Evolutionary conservation across 2,888 invertebrate genomes (phyloP).

Genomic region (Platerodrilus igneus): DNA sequence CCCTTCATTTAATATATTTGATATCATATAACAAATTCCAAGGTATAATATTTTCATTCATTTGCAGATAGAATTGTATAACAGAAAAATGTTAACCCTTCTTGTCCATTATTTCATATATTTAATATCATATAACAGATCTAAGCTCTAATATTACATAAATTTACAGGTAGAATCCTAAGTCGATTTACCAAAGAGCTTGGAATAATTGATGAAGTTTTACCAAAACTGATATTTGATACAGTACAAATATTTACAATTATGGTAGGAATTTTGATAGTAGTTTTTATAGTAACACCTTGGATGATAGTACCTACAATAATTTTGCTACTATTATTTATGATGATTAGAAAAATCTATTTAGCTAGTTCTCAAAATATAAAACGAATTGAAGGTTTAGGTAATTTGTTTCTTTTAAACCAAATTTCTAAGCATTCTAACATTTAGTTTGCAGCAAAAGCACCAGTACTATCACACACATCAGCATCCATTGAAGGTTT

Average conservation of each 20-base stretch:
- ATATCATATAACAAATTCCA: too few species aligned
- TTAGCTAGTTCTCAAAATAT: conserved; percentile 68
- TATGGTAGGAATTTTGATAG: conserved; percentile 64
- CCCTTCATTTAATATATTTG: too few species aligned
- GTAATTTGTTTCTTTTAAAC: conserved; percentile 37
- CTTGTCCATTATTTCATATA: too few species aligned
- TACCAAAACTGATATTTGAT: conserved; percentile 63
- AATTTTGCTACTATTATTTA: conserved; percentile 60
- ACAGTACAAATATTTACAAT: conserved; percentile 64
- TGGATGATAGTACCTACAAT: conserved; percentile 62
- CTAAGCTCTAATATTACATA: too few species aligned
- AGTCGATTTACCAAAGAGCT: conserved; percentile 84
- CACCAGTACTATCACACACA: conserved; percentile 89
- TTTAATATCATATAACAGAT: too few species aligned
- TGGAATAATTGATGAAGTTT: conserved; percentile 69
- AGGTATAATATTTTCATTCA: too few species aligned
- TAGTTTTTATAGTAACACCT: conserved; percentile 68
- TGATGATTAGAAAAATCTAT: conserved; percentile 61
- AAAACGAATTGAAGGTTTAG: conserved; percentile 58
- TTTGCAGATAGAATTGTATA: too few species aligned
- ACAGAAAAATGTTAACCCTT: too few species aligned
- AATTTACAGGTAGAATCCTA: conserved; percentile 75
- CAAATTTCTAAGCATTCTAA: not conserved
- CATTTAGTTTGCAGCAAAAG: conserved; percentile 56
- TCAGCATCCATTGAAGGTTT: conserved; percentile 83